Evolutionary conservation across 92 coral and sea anemone species (phyloP).

Genomic region (Heteractis magnifica): DNA sequence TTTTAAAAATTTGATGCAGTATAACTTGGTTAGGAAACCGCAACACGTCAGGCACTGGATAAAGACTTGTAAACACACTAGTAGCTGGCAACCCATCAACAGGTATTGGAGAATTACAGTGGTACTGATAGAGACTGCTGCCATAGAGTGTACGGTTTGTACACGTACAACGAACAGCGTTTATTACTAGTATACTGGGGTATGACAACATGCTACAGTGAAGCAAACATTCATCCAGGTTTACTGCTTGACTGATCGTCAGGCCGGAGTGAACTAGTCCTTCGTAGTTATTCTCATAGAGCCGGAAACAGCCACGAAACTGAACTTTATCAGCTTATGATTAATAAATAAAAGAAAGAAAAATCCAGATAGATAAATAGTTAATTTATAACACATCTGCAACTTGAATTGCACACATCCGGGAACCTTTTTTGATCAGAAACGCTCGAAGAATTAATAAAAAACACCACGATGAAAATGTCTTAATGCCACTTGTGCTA

Average conservation of each 20-base stretch:
- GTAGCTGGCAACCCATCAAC: background rate
- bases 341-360: no score
- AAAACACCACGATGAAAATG: no score
- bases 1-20: background rate
- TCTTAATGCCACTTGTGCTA: no score
- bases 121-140: background rate
- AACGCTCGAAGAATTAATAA: no score
- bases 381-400: no score
- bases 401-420: no score
- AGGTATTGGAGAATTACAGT: slow-evolving; percentile 6
- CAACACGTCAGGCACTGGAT: background rate
- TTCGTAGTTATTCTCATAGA: background rate
- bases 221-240: slow-evolving; percentile 10
- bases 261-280: slow-evolving; percentile 13
- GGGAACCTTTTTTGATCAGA: no score
- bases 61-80: background rate
- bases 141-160: background rate
- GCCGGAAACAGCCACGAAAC: slow-evolving; percentile 8
- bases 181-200: background rate
- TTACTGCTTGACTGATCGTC: slow-evolving; percentile 15
- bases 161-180: slow-evolving; percentile 15
- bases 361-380: background rate
- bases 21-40: background rate
- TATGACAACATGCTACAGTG: slow-evolving; percentile 6
- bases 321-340: background rate